phyloP scores from a whole-genome alignment of 1,140 invertebrate species.

The Nasonia longicornis region DNA sequence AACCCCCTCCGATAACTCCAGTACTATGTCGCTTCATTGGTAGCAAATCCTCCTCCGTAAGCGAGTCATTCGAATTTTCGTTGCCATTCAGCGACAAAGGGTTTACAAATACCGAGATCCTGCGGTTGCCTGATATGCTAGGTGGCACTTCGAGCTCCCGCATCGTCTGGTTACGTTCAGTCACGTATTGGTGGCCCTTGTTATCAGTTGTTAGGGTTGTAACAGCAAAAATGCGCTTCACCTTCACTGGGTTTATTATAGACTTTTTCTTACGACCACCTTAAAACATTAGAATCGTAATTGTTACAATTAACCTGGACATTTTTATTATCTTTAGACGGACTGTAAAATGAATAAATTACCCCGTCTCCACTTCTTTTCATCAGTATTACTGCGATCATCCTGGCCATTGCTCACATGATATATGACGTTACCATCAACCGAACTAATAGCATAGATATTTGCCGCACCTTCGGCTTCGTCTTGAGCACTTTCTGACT shows the following conservation, averaged over 20 bases:
- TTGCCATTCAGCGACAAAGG: slow-evolving; percentile 66
- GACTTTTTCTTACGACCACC: slow-evolving; percentile 37
- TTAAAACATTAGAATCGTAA: not conserved
- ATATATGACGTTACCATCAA: slow-evolving; percentile 88
- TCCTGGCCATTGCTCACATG: slow-evolving; percentile 75
- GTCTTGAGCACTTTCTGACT: slow-evolving; percentile 59
- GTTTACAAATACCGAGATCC: slow-evolving; percentile 73
- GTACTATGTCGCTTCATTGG: slow-evolving; percentile 52
- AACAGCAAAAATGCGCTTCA: slow-evolving; percentile 69
- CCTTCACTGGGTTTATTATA: slow-evolving; percentile 66
- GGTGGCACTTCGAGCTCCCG: slow-evolving; percentile 71
- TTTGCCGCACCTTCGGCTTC: slow-evolving; percentile 72
- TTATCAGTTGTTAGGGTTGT: slow-evolving; percentile 66
- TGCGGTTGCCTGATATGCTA: slow-evolving; percentile 66
- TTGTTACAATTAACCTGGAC: not conserved
- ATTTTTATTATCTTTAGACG: not conserved
- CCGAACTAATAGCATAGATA: slow-evolving; percentile 88
- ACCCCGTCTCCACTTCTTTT: slow-evolving; percentile 47
- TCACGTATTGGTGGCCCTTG: slow-evolving; percentile 67
- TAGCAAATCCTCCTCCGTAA: slow-evolving; percentile 59
- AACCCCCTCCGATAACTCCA: slow-evolving; percentile 39
- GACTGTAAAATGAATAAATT: not conserved
- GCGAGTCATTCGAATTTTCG: slow-evolving; percentile 61
- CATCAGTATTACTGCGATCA: slow-evolving; percentile 55
- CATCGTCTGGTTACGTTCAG: slow-evolving; percentile 68